phyloP scores from a whole-genome alignment of 2,797 vertebrate species.

The Clamator glandarius region DNA sequence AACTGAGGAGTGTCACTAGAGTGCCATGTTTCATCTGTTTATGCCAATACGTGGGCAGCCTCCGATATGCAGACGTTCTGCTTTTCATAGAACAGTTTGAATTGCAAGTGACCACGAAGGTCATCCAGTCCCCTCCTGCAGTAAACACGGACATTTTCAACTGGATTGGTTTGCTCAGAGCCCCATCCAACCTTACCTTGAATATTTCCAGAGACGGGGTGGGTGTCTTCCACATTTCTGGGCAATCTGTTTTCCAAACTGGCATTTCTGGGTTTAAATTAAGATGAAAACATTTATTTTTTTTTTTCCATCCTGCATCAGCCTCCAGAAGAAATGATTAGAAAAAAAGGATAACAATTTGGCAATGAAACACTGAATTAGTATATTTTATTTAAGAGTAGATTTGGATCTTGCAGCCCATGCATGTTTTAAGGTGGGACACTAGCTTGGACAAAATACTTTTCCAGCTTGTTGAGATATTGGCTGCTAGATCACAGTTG shows the following conservation, averaged over 20 bases:
- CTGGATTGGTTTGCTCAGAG: too few species aligned
- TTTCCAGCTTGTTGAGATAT: not conserved
- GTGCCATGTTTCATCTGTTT: not conserved
- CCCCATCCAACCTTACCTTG: too few species aligned
- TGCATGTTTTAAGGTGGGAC: not conserved
- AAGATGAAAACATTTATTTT: not conserved
- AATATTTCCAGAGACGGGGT: too few species aligned
- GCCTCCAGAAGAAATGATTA: not conserved
- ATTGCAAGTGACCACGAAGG: too few species aligned
- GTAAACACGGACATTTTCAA: too few species aligned
- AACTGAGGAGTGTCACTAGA: not conserved
- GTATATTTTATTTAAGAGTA: not conserved
- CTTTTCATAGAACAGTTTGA: not conserved
- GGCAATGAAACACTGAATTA: not conserved
- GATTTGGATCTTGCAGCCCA: not conserved
- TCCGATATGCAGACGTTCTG: rapidly evolving
- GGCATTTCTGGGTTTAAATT: not conserved
- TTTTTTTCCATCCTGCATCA: not conserved
- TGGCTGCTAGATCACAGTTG: not conserved
- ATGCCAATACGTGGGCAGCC: rapidly evolving
- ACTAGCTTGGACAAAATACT: not conserved
- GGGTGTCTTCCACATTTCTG: too few species aligned
- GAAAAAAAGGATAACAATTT: not conserved
- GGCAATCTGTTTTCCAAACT: not conserved
- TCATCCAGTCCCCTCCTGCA: too few species aligned